phyloP scores from a whole-genome alignment of 2,888 invertebrate species.

The Eretmocerus hayati region DNA sequence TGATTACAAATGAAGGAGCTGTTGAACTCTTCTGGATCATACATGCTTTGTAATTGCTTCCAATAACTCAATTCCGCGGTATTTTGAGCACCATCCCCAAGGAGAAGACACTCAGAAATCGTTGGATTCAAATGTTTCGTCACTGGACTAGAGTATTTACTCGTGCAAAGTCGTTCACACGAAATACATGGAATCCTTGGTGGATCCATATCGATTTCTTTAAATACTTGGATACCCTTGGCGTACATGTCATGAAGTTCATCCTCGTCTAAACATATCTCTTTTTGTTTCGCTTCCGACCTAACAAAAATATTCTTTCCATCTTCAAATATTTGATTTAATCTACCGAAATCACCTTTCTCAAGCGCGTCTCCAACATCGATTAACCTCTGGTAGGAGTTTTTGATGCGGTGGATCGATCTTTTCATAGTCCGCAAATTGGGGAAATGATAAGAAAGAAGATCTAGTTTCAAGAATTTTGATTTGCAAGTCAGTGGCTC shows the following conservation, averaged over 20 bases:
- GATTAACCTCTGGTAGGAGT: neutral
- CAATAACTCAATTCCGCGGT: neutral
- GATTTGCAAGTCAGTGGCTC: conserved; percentile 1
- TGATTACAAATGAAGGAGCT: no score
- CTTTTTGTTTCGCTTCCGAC: conserved; percentile 5
- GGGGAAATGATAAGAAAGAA: neutral
- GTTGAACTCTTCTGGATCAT: no score
- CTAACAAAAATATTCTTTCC: neutral
- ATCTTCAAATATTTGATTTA: neutral
- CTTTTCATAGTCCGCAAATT: no score
- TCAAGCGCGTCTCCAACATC: neutral
- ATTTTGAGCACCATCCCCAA: no score
- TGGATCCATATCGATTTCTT: no score
- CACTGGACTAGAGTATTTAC: neutral
- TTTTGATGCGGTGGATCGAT: conserved; percentile 3
- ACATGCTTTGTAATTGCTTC: neutral
- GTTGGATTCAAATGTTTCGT: neutral
- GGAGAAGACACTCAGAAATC: neutral
- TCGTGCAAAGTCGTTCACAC: conserved; percentile 23
- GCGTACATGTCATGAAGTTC: no score
- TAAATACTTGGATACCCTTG: no score
- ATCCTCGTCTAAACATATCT: no score
- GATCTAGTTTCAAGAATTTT: no score
- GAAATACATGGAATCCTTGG: no score
- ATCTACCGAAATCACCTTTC: neutral